Evolutionary conservation across 2,888 invertebrate species (phyloP).

Genomic region (Leptinotarsa juncta): DNA sequence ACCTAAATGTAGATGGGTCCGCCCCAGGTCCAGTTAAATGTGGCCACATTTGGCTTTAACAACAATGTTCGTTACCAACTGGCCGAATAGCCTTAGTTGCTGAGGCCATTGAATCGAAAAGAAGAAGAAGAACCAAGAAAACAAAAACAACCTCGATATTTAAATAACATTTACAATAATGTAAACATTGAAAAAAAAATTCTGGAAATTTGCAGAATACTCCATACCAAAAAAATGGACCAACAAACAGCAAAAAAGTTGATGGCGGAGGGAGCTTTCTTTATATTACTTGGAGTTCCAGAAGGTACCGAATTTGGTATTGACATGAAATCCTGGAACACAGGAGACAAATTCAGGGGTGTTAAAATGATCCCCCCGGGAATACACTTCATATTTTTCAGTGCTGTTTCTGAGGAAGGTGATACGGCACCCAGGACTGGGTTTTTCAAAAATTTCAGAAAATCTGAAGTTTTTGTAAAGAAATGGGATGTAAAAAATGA

Average conservation of each 20-base stretch:
- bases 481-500: conserved; percentile 87
- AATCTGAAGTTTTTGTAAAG: conserved; percentile 85
- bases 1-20: too few relatives aligned
- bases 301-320: conserved; percentile 96
- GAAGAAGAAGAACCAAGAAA: not conserved
- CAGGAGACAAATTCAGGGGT: conserved; percentile 91
- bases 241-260: conserved; percentile 81
- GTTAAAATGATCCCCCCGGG: conserved; percentile 99
- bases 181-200: not conserved
- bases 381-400: conserved; percentile 92
- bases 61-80: too few relatives aligned
- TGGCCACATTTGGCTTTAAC: too few relatives aligned
- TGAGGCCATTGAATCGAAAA: not conserved
- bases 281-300: conserved; percentile 89
- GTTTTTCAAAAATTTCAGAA: conserved; percentile 82
- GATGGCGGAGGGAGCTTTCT: conserved; percentile 83
- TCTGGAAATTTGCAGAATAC: not conserved
- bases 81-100: too few relatives aligned
- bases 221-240: conserved; percentile 69
- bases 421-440: conserved; percentile 78
- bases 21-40: too few relatives aligned
- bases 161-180: not conserved
- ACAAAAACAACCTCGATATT: too few relatives aligned
- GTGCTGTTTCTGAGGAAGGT: conserved; percentile 72
- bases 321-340: conserved; percentile 90